phyloP scores from a whole-genome alignment of 1,140 invertebrate genomes.

The Monochamus saltuarius region DNA sequence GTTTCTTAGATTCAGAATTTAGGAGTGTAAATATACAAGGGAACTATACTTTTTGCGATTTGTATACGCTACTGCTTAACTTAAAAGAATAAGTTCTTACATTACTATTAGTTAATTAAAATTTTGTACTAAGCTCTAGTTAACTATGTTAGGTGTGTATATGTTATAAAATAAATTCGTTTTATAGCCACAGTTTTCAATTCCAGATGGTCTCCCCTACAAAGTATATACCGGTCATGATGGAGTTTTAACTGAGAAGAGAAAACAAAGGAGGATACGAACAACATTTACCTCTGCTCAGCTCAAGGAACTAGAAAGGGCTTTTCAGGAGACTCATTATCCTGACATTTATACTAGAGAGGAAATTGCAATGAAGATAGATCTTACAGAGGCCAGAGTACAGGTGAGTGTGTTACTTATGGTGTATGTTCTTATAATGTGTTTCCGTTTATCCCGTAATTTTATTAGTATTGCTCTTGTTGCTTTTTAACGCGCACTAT shows the following conservation, averaged over 20 bases:
- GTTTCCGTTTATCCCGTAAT: not conserved
- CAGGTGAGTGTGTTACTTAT: slow-evolving; percentile 70
- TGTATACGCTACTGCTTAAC: too few relatives aligned
- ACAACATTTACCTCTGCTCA: slow-evolving; percentile 97
- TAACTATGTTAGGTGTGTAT: too few relatives aligned
- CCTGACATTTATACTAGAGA: slow-evolving; percentile 99
- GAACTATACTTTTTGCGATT: too few relatives aligned
- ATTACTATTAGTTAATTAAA: too few relatives aligned
- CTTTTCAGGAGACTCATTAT: slow-evolving; percentile 97
- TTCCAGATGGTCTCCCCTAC: slow-evolving; percentile 77
- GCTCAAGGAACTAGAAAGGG: slow-evolving; percentile 93
- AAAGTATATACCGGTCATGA: slow-evolving; percentile 86
- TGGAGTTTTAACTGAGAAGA: slow-evolving; percentile 81
- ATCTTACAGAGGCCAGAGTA: slow-evolving; percentile 96
- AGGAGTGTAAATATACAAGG: too few relatives aligned
- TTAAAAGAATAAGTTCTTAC: too few relatives aligned
- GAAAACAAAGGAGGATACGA: slow-evolving; percentile 90
- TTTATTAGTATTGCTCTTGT: not conserved
- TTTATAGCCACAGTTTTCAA: not conserved
- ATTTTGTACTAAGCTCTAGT: too few relatives aligned
- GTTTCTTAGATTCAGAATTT: too few relatives aligned
- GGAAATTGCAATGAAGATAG: slow-evolving; percentile 97
- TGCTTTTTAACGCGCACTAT: not conserved
- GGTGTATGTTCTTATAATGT: too few relatives aligned
- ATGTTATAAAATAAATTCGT: too few relatives aligned